These are phyloP conservation scores for Dicentrarchus labrax DNA, from an alignment of 2,113 vertebrate genomes.

Conservation along the genomic window DNA sequence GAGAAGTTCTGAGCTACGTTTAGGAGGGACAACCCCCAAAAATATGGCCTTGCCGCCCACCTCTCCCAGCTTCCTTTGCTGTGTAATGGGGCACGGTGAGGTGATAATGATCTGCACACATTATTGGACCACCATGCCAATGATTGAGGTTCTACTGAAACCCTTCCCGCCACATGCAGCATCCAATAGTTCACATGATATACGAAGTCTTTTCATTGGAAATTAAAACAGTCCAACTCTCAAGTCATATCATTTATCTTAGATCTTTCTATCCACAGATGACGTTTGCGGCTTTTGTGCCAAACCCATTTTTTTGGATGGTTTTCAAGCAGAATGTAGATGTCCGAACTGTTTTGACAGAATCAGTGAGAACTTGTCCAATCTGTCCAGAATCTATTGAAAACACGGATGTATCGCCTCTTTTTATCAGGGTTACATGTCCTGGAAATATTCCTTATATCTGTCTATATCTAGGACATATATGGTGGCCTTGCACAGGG, in stretches of 20 bases:
- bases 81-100: slow-evolving; percentile 55
- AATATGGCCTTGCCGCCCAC: slow-evolving; percentile 1
- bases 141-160: background rate
- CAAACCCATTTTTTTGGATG: slow-evolving; percentile 1
- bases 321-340: background rate
- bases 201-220: background rate
- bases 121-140: slow-evolving; percentile 52
- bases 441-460: slow-evolving; percentile 23
- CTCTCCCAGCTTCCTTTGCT: slow-evolving; percentile 21
- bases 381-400: slow-evolving; percentile 13
- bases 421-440: slow-evolving; percentile 3
- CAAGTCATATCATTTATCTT: background rate
- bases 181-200: slow-evolving; percentile 5
- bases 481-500: slow-evolving; percentile 1
- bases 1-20: background rate
- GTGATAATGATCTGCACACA: slow-evolving; percentile 61
- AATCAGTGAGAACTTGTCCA: slow-evolving; percentile 22
- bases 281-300: background rate
- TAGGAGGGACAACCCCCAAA: background rate
- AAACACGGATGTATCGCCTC: slow-evolving; percentile 15
- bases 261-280: background rate
- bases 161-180: background rate
- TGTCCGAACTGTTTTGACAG: slow-evolving; percentile 10
- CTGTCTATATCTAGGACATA: slow-evolving; percentile 5
- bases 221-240: background rate